Evolutionary conservation across 2,113 vertebrate genomes (phyloP).

Genomic region (Bos taurus): ARS-UCD2.0 NC_037336.1:66026001-66026500

Average conservation of each 20-base stretch:
- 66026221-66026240: neutral
- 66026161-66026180: neutral
- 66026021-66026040: neutral
- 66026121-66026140: neutral
- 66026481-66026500: neutral
- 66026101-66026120: neutral
- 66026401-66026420: neutral
- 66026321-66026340: neutral
- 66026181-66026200: neutral
- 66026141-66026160: neutral
- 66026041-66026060: neutral
- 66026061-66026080: neutral
- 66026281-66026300: neutral
- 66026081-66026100: neutral
- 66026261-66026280: neutral
- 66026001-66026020: neutral
- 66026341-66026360: neutral
- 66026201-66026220: neutral
- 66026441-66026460: neutral
- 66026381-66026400: neutral
- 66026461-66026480: neutral
- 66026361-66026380: neutral
- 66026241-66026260: neutral
- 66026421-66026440: neutral
- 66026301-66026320: neutral